phyloP scores from a whole-genome alignment of 2,888 invertebrate species.

The Desoria tigrina region DNA sequence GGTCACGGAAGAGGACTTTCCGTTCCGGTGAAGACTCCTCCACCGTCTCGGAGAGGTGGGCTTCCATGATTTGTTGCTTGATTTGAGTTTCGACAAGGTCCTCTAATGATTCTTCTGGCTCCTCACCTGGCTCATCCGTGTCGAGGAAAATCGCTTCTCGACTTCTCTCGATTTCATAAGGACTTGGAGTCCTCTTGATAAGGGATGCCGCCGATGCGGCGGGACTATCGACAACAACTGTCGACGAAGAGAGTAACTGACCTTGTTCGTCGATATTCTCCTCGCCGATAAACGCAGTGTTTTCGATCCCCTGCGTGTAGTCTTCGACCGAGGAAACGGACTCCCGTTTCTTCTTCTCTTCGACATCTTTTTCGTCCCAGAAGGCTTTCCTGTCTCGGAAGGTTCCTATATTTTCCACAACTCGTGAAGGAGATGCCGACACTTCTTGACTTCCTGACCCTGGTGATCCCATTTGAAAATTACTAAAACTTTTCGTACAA shows the following conservation, averaged over 20 bases:
- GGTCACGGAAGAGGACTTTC: slow-evolving; percentile 35
- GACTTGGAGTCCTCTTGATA: slow-evolving; percentile 46
- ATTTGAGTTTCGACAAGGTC: slow-evolving; percentile 44
- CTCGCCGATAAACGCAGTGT: slow-evolving; percentile 57
- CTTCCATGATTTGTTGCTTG: slow-evolving; percentile 55
- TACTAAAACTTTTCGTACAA: too few species aligned
- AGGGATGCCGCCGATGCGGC: background rate
- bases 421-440: slow-evolving; percentile 51
- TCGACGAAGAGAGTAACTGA: slow-evolving; percentile 30
- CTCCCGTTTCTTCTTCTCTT: slow-evolving; percentile 50
- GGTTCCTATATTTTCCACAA: slow-evolving; percentile 51
- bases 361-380: slow-evolving; percentile 52
- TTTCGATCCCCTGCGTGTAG: slow-evolving; percentile 57
- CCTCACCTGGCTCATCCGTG: slow-evolving; percentile 44
- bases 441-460: slow-evolving; percentile 31
- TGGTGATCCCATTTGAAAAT: slow-evolving; percentile 2
- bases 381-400: slow-evolving; percentile 51
- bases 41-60: slow-evolving; percentile 26
- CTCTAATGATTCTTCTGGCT: background rate
- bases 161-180: slow-evolving; percentile 52
- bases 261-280: slow-evolving; percentile 59
- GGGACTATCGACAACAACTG: background rate
- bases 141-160: slow-evolving; percentile 53
- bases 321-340: slow-evolving; percentile 49
- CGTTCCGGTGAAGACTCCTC: slow-evolving; percentile 41